phyloP scores from a whole-genome alignment of 1,140 invertebrate genomes.

The Tribolium madens region DNA sequence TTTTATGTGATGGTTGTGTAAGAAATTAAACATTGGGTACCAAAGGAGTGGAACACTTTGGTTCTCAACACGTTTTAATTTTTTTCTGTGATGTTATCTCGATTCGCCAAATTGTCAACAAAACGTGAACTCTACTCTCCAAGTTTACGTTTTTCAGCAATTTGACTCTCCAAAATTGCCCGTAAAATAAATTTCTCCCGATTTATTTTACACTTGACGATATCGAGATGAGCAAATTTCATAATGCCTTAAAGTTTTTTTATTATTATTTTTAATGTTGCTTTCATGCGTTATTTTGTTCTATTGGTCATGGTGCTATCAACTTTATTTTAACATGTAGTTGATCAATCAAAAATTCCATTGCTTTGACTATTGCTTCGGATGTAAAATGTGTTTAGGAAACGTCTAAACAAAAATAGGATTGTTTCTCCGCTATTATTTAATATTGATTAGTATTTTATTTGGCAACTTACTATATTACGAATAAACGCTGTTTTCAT shows the following conservation, averaged over 20 bases:
- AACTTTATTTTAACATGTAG: constrained; percentile 48
- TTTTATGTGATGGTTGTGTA: constrained; percentile 57
- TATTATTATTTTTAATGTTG: constrained; percentile 52
- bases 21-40: constrained; percentile 51
- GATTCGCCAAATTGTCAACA: constrained; percentile 14
- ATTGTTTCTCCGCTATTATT: constrained; percentile 53
- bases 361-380: constrained; percentile 20
- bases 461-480: constrained; percentile 52
- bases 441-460: constrained; percentile 48
- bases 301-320: constrained; percentile 49
- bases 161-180: constrained; percentile 51
- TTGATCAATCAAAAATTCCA: constrained; percentile 19
- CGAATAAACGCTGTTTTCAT: constrained; percentile 53
- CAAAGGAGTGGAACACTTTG: constrained; percentile 60
- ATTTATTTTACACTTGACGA: constrained; percentile 14
- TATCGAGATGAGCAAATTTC: constrained; percentile 40
- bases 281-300: constrained; percentile 49
- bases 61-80: constrained; percentile 34
- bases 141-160: constrained; percentile 35
- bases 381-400: constrained; percentile 50
- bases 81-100: constrained; percentile 52
- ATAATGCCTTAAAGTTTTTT: constrained; percentile 50
- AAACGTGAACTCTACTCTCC: constrained; percentile 48
- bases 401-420: constrained; percentile 50
- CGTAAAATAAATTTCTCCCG: constrained; percentile 24